Evolutionary conservation across 2,888 invertebrate species (phyloP).

Genomic region (Calliopum simillimum): DNA sequence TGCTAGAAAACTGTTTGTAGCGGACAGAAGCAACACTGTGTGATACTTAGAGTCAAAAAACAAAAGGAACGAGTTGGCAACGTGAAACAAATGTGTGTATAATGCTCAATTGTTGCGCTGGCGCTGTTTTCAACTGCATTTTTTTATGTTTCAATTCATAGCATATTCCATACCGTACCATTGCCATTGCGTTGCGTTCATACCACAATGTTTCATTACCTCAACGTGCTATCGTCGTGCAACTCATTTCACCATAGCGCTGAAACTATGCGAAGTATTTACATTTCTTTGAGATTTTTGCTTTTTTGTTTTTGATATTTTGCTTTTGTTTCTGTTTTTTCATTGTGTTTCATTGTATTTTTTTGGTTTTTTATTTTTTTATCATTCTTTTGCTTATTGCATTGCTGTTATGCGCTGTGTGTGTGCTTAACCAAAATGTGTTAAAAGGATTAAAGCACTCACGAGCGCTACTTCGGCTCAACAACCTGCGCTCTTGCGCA

Average conservation of each 20-base stretch:
- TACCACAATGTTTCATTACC: too few species aligned
- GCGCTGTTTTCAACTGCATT: too few species aligned
- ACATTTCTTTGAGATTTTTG: not conserved
- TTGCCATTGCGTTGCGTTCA: too few species aligned
- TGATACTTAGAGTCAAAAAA: not conserved
- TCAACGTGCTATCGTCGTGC: too few species aligned
- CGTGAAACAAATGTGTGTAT: not conserved
- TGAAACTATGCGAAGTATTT: slow-evolving; percentile 13
- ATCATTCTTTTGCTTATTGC: not conserved
- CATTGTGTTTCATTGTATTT: not conserved
- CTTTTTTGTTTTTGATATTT: not conserved
- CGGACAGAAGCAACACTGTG: not conserved
- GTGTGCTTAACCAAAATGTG: slow-evolving; percentile 1
- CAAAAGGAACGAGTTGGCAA: not conserved
- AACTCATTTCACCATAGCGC: not conserved
- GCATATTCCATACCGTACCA: too few species aligned
- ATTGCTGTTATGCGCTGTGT: too few species aligned
- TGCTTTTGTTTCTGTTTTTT: not conserved
- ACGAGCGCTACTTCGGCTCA: too few species aligned
- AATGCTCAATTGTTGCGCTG: too few species aligned
- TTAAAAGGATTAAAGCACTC: slow-evolving; percentile 15
- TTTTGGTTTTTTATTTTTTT: not conserved
- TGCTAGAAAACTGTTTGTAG: slow-evolving; percentile 32
- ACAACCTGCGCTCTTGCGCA: not conserved
- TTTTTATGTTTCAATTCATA: too few species aligned